A percentile compares a stretch with the other conserved stretches of the same genome.
Conservation (phyloP, 2,888 invertebrate species). For the Tetranychus piercei region DNA sequence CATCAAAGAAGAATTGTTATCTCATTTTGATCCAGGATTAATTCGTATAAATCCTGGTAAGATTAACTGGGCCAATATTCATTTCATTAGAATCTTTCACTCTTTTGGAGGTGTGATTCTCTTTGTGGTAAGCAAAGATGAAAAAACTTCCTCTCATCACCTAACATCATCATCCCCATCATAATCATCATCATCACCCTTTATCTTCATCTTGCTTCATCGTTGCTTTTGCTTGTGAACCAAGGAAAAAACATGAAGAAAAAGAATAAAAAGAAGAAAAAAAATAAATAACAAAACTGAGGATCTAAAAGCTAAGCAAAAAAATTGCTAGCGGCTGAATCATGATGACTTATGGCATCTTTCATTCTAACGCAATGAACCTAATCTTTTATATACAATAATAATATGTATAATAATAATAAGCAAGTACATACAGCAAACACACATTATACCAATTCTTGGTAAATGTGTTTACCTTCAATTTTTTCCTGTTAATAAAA, state of each 20-base stretch:
- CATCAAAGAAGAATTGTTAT: not conserved
- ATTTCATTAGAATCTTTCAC: not conserved
- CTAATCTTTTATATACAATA: not conserved
- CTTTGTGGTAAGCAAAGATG: too few species aligned
- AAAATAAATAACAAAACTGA: too few species aligned
- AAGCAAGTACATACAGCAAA: not conserved
- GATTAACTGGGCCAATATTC: not conserved
- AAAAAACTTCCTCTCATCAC: not conserved
- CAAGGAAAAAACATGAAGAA: not conserved
- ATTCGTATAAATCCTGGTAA: not conserved
- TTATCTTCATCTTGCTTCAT: not conserved
- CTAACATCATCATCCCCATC: not conserved
- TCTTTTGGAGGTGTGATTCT: not conserved
- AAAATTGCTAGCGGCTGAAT: not conserved
- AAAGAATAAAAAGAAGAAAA: not conserved
- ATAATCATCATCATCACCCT: not conserved
- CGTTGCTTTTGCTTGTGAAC: not conserved
- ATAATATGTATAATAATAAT: not conserved
- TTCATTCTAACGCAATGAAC: not conserved
- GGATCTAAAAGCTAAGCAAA: not conserved
- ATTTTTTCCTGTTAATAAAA: too few species aligned
- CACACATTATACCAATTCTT: too few species aligned
- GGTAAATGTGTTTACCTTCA: too few species aligned
- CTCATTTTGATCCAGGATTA: not conserved
- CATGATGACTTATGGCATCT: not conserved